A percentile compares a stretch with the other conserved stretches of the same genome.
These are phyloP conservation scores for Drosophila austrosaltans DNA, from an alignment of 2,888 invertebrate species.

Conservation along the genomic window DNA sequence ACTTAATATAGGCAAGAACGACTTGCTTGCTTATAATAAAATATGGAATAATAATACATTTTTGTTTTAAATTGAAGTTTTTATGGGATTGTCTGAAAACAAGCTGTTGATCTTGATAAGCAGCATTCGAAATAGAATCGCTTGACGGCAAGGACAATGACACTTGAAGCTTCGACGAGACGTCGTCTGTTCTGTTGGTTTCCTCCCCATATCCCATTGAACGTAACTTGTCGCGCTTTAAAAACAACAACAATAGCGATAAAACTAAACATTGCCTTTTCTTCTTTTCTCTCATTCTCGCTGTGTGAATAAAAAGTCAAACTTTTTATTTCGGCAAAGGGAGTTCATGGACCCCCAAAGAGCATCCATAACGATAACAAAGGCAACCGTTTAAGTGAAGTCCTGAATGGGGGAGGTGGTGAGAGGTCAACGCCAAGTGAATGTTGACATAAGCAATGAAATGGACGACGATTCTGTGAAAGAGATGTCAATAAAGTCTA, in stretches of 20 bases:
- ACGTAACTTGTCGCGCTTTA: slow-evolving; percentile 53
- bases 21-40: too few species aligned
- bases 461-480: background rate
- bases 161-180: slow-evolving; percentile 16
- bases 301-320: slow-evolving; percentile 67
- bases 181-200: slow-evolving; percentile 48
- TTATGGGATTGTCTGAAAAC: too few species aligned
- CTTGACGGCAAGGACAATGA: slow-evolving; percentile 45
- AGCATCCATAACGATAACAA: slow-evolving; percentile 35
- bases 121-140: background rate
- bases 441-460: slow-evolving; percentile 26
- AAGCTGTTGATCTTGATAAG: background rate
- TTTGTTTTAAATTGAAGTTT: too few species aligned
- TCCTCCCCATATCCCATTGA: slow-evolving; percentile 34
- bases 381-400: slow-evolving; percentile 38
- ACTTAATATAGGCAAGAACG: too few species aligned
- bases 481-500: background rate
- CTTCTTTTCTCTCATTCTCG: slow-evolving; percentile 4
- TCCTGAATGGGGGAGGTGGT: slow-evolving; percentile 31
- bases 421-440: slow-evolving; percentile 30
- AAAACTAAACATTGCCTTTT: slow-evolving; percentile 40
- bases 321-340: slow-evolving; percentile 59
- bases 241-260: slow-evolving; percentile 44
- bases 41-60: too few species aligned
- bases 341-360: slow-evolving; percentile 63